phyloP scores from a whole-genome alignment of 2,113 vertebrate genomes.

The Empidonax traillii region DNA sequence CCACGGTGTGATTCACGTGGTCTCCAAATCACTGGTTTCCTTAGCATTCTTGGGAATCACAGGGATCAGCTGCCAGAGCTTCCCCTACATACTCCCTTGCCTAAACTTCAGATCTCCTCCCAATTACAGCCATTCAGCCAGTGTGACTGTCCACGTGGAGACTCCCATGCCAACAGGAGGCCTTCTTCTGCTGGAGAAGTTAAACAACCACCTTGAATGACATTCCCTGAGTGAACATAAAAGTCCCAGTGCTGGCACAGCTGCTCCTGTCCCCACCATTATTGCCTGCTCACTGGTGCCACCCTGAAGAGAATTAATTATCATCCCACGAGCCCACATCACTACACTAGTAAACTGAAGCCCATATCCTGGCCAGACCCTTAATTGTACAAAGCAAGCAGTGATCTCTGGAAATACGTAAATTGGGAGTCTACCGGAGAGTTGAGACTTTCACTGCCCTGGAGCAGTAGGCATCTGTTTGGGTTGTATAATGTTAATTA shows the following conservation, averaged over 20 bases:
- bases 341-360: background rate
- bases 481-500: background rate
- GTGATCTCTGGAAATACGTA: background rate
- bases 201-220: background rate
- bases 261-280: background rate
- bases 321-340: background rate
- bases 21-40: background rate
- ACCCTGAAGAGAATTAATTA: background rate
- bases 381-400: background rate
- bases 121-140: background rate
- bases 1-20: background rate
- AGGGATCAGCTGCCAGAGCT: background rate
- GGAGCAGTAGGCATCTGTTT: background rate
- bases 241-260: background rate
- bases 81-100: background rate
- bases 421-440: rapidly evolving
- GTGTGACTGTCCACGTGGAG: background rate
- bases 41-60: background rate
- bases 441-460: background rate
- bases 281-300: background rate
- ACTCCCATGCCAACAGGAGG: background rate
- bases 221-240: background rate
- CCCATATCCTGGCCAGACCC: background rate
- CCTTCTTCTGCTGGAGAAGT: background rate
- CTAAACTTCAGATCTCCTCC: background rate